phyloP scores from a whole-genome alignment of 64 coral and sea anemone species.

The Actinia tenebrosa region DNA sequence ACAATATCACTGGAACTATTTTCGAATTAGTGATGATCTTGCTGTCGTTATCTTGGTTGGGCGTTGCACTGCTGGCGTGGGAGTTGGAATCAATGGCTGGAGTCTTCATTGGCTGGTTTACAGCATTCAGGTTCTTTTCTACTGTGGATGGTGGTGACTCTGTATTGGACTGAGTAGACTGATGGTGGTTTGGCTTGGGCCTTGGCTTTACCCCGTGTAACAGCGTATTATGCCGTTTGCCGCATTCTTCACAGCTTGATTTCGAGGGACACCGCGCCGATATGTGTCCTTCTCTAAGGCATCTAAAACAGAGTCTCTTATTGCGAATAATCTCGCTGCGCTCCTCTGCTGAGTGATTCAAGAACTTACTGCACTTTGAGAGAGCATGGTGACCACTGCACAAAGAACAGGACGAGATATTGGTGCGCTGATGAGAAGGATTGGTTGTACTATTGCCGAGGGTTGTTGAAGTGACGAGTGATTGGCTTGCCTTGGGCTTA shows the following conservation, averaged over 20 bases:
- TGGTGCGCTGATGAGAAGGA: neutral
- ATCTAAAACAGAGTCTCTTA: slow-evolving; percentile 21
- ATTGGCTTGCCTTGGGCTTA: neutral
- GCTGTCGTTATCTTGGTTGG: too few relatives aligned
- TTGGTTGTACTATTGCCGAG: neutral
- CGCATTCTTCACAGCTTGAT: slow-evolving; percentile 22
- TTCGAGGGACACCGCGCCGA: slow-evolving; percentile 6
- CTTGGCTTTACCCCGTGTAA: neutral
- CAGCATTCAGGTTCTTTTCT: too few relatives aligned
- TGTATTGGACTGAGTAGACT: neutral
- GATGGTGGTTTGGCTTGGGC: neutral
- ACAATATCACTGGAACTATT: too few relatives aligned
- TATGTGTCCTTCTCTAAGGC: slow-evolving; percentile 26
- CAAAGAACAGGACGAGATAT: neutral
- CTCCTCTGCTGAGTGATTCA: neutral
- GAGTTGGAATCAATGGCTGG: too few relatives aligned
- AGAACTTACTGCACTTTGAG: neutral
- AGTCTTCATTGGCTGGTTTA: too few relatives aligned
- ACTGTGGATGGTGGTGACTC: too few relatives aligned
- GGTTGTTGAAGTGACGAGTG: too few relatives aligned
- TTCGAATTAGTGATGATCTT: neutral
- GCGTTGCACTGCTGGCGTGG: too few relatives aligned
- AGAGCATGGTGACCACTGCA: neutral
- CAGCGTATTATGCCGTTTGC: slow-evolving; percentile 27
- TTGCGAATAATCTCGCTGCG: neutral